Percentiles rank a stretch among this genome's conserved stretches.
Conservation (phyloP, 2,797 vertebrate species). For the Simalia tracyae region DNA sequence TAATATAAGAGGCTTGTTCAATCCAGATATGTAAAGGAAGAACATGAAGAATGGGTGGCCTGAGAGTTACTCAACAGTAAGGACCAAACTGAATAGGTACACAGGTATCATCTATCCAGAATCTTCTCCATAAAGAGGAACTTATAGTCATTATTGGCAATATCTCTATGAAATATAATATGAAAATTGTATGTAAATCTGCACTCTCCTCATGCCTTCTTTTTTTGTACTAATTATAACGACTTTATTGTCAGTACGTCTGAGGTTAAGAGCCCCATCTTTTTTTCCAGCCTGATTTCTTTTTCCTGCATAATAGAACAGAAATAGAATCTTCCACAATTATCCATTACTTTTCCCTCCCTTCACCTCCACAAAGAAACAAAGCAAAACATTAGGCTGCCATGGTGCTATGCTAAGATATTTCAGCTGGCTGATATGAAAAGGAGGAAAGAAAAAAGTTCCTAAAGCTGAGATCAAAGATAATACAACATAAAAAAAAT, state of each 20-base stretch:
- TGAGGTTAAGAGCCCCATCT: neutral
- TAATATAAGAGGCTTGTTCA: too few relatives aligned
- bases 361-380: neutral
- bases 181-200: neutral
- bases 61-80: too few relatives aligned
- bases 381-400: neutral
- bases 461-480: conserved; percentile 27
- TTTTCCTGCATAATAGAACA: neutral
- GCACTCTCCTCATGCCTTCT: neutral
- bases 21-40: too few relatives aligned
- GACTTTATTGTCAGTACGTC: neutral
- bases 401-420: neutral
- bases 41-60: too few relatives aligned
- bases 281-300: neutral
- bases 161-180: neutral
- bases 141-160: neutral
- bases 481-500: conserved; percentile 8
- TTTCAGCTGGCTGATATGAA: neutral
- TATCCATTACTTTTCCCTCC: neutral
- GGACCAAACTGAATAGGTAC: neutral
- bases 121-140: neutral
- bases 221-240: neutral
- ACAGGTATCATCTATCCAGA: neutral
- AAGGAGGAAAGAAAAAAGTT: neutral
- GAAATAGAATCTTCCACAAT: neutral